Evolutionary conservation across 2,113 vertebrate species (phyloP).

Genomic region (Pachyramphus minor): DNA sequence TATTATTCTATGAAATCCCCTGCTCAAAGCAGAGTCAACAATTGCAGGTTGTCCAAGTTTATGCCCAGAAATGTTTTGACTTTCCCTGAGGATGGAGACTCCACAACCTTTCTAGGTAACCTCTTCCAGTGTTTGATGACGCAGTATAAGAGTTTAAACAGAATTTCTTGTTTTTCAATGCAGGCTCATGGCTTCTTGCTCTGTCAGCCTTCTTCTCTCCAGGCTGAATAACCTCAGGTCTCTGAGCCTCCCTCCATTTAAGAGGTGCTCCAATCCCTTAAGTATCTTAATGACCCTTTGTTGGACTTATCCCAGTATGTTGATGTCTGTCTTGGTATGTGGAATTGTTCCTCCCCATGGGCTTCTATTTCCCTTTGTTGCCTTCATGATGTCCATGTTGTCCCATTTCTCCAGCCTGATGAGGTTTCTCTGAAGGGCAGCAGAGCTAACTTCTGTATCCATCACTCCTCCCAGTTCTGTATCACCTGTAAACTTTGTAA

Average conservation of each 20-base stretch:
- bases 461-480: background rate
- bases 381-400: background rate
- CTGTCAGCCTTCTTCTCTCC: background rate
- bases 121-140: background rate
- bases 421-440: background rate
- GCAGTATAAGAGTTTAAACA: background rate
- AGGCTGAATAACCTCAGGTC: background rate
- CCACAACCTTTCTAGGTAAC: background rate
- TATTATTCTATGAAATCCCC: background rate
- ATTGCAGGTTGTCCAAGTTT: background rate
- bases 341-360: background rate
- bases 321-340: background rate
- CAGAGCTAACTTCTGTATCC: background rate
- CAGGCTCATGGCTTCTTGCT: background rate
- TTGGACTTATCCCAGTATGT: background rate
- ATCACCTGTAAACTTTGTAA: background rate
- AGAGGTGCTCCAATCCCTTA: background rate
- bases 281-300: background rate
- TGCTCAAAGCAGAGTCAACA: background rate
- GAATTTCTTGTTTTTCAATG: background rate
- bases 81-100: background rate
- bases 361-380: background rate
- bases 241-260: background rate
- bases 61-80: background rate
- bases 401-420: background rate